phyloP scores from a whole-genome alignment of 2,888 invertebrate species.

The Campopleginae sp. region DNA sequence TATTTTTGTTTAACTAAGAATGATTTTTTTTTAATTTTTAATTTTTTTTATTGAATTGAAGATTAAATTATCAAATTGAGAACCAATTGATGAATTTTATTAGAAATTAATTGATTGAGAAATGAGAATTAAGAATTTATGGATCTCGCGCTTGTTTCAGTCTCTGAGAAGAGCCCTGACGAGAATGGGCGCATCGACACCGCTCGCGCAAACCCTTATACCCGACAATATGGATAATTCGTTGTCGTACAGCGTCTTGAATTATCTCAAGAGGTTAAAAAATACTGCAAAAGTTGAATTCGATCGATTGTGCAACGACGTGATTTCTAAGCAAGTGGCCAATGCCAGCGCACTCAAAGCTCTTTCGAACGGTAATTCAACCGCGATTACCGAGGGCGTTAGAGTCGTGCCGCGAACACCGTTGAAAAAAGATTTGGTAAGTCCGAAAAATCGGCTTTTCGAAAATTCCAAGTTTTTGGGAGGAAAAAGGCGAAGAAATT shows the following conservation, averaged over 20 bases:
- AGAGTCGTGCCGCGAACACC: constrained; percentile 90
- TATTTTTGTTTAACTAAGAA: no score
- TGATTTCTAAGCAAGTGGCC: constrained; percentile 87
- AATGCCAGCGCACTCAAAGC: constrained; percentile 79
- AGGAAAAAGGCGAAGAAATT: neutral
- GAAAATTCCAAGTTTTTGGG: neutral
- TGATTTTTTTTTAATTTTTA: no score
- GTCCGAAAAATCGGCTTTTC: neutral
- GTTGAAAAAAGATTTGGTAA: constrained; percentile 91
- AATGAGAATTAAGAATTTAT: neutral
- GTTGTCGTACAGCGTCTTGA: constrained; percentile 95
- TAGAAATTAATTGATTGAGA: no score
- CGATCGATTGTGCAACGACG: constrained; percentile 93
- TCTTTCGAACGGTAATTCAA: constrained; percentile 80
- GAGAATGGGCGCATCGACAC: constrained; percentile 95
- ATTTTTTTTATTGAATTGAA: no score
- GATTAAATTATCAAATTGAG: no score
- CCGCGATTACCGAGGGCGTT: constrained; percentile 90
- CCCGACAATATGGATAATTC: constrained; percentile 97
- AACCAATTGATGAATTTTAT: no score
- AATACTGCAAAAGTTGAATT: constrained; percentile 96
- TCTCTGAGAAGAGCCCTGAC: constrained; percentile 95
- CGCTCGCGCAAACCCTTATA: constrained; percentile 92
- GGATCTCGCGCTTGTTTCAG: constrained; percentile 84
- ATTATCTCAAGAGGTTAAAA: constrained; percentile 97